Evolutionary conservation across 2,888 invertebrate species (phyloP), one percentile per base, ranked within the genome.

Genomic region (Aphidius colemani): DNA sequence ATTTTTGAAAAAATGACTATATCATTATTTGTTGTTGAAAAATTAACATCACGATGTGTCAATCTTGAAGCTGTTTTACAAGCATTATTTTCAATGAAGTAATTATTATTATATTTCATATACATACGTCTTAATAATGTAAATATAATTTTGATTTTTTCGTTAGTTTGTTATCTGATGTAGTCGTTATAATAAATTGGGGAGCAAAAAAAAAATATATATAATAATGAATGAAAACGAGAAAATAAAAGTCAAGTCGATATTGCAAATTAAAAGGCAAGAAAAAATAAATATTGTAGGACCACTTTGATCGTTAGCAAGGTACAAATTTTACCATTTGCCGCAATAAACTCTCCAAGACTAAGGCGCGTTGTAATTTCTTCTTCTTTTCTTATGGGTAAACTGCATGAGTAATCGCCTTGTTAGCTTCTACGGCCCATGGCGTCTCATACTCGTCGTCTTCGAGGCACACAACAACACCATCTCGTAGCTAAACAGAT

Each of bases 261-360:
- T n/a, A 9, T n/a, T 45, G 18, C 40, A 50, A 40, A 7, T 8
- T 10, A 41, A 57, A 40, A 59, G 48, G 10, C 7, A 53, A 59
- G 53, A 55, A 56, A 18, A 56, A 66, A 65, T 65, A 56, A 65
- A 62, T 46, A 62, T 62, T 13, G 41, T 30, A 57, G 40, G 71
- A 70, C 66, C 72, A 71, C 58, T 64, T 51, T 60, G 70, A 80
- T 81, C 80, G 78, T 80, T 80, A 81, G 78, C 74, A 72, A 78
- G 78, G 79, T 80, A 81, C 81, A 82, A 82, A 82, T 82, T 82
- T 81, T 75, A 75, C 78, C 79, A 81, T 81, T 82, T 80, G 79
- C 79, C 73, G 80, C 77, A 81, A 80, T 80, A 81, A 81, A 82
- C 77, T 77, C 79, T 78, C 75, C 63, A 66, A 67, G 72, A 75